phyloP scores from a whole-genome alignment of 2,888 invertebrate species.

The Tupiocoris notatus region DNA sequence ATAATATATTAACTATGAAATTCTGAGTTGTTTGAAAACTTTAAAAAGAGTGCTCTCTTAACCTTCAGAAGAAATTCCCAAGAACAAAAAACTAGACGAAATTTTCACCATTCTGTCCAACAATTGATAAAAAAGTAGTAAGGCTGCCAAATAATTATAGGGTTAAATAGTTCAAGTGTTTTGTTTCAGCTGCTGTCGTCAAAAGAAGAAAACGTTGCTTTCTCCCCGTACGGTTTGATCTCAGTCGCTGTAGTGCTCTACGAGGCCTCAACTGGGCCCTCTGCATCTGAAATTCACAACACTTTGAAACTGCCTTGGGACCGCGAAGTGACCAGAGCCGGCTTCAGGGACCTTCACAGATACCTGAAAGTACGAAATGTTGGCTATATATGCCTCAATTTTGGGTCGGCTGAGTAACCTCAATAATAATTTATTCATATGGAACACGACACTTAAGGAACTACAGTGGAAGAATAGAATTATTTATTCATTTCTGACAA shows the following conservation, averaged over 20 bases:
- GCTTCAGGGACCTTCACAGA: constrained; percentile 78
- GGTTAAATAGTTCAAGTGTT: no score
- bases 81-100: no score
- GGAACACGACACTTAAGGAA: no score
- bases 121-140: neutral
- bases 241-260: constrained; percentile 76
- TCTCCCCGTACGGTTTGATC: constrained; percentile 79
- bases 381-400: neutral
- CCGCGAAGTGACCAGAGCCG: constrained; percentile 70
- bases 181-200: constrained; percentile 50
- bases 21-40: no score
- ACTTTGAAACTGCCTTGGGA: constrained; percentile 71
- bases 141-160: no score
- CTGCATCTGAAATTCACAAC: constrained; percentile 69
- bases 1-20: no score
- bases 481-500: neutral
- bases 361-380: constrained; percentile 80
- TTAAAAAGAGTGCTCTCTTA: no score
- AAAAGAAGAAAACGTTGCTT: constrained; percentile 66
- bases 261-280: constrained; percentile 73
- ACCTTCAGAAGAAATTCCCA: no score
- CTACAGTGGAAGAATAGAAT: no score
- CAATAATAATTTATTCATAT: neutral
- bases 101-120: neutral
- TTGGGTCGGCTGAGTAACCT: neutral